Evolutionary conservation across 2,797 vertebrate species (phyloP).

Genomic region (Silurus lanzhouensis): DNA sequence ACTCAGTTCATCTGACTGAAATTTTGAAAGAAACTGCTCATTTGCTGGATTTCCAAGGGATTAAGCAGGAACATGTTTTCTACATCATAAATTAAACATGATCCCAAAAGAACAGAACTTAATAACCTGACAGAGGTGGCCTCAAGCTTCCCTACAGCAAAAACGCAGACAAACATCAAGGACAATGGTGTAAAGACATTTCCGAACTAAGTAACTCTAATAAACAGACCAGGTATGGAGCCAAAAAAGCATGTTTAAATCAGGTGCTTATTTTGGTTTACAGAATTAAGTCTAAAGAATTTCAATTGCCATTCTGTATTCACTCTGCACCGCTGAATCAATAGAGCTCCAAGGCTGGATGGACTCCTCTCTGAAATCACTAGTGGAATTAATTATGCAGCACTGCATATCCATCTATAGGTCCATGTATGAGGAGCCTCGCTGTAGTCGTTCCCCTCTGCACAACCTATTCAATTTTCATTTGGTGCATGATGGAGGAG

Average conservation of each 20-base stretch:
- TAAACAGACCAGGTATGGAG: background rate
- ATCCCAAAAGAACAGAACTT: background rate
- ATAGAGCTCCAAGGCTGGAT: conserved; percentile 62
- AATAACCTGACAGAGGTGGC: background rate
- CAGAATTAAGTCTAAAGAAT: conserved; percentile 66
- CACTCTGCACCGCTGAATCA: conserved; percentile 63
- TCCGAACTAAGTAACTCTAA: background rate
- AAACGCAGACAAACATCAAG: background rate
- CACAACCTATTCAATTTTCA: background rate
- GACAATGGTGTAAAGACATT: background rate
- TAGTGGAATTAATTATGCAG: conserved; percentile 30
- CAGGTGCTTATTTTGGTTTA: conserved; percentile 44
- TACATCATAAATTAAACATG: background rate
- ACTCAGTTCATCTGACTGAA: conserved; percentile 1
- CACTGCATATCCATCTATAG: conserved; percentile 25
- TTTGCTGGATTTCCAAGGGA: background rate
- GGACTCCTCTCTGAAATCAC: conserved; percentile 5
- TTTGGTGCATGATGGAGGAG: background rate
- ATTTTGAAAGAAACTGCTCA: background rate
- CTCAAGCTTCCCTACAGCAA: background rate
- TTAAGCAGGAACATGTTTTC: background rate
- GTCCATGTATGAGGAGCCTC: background rate
- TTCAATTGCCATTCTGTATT: conserved; percentile 64
- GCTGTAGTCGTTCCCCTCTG: background rate
- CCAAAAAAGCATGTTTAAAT: background rate